phyloP scores from a whole-genome alignment of 2,797 vertebrate species.

The Buceros bicornis region DNA sequence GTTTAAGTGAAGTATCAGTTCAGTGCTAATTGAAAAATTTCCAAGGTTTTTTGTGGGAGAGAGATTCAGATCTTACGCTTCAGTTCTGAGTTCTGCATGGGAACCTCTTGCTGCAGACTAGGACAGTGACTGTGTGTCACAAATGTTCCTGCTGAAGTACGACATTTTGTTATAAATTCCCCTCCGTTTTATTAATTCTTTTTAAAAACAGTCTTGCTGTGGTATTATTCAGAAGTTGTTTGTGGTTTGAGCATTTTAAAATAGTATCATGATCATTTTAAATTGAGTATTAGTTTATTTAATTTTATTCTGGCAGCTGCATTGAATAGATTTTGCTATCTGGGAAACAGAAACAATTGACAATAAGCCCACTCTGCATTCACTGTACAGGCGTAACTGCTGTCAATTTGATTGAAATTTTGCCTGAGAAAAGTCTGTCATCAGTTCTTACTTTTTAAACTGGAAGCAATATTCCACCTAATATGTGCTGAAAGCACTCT shows the following conservation, averaged over 20 bases:
- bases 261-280: neutral
- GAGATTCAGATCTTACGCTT: neutral
- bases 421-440: neutral
- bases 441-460: conserved; percentile 8
- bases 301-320: conserved; percentile 9
- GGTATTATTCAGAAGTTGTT: neutral
- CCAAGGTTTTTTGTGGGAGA: neutral
- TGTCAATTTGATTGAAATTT: conserved; percentile 62
- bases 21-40: neutral
- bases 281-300: neutral
- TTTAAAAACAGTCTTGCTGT: neutral
- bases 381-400: conserved; percentile 40
- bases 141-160: neutral
- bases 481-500: neutral
- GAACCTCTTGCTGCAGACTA: neutral
- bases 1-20: neutral
- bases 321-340: conserved; percentile 13
- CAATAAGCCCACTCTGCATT: conserved; percentile 31
- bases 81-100: neutral
- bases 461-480: neutral
- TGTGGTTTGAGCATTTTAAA: neutral
- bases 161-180: neutral
- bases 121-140: accelerated
- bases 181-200: neutral
- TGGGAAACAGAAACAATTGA: conserved; percentile 50